phyloP scores from a whole-genome alignment of 2,797 vertebrate species.

The Phataginus tetradactyla region DNA sequence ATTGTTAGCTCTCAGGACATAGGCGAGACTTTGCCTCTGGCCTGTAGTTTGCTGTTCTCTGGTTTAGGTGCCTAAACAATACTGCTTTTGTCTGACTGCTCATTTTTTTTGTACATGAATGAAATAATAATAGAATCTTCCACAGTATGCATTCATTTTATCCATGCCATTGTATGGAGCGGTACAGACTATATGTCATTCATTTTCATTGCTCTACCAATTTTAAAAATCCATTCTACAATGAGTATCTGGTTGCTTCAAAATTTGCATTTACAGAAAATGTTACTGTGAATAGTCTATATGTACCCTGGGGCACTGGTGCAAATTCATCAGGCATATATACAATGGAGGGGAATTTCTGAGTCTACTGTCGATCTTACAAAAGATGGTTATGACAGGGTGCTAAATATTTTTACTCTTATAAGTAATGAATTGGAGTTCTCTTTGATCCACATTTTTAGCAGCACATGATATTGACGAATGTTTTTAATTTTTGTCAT shows the following conservation, averaged over 20 bases:
- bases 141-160: neutral
- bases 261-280: neutral
- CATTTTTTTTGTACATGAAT: neutral
- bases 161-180: neutral
- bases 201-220: neutral
- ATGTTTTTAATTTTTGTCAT: neutral
- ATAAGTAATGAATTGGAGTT: fast-evolving
- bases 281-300: neutral
- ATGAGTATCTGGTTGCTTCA: neutral
- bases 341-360: neutral
- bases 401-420: neutral
- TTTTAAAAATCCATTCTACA: neutral
- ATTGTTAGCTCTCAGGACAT: neutral
- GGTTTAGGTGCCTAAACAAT: neutral
- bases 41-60: neutral
- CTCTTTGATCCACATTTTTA: neutral
- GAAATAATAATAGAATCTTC: neutral
- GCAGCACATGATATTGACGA: neutral
- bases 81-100: neutral
- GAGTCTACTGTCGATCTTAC: neutral
- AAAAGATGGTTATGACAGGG: neutral
- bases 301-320: neutral
- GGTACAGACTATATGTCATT: neutral
- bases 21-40: neutral
- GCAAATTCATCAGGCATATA: neutral